Conservation (phyloP, 2,113 vertebrate species). For the Apodemus speciosus region DNA sequence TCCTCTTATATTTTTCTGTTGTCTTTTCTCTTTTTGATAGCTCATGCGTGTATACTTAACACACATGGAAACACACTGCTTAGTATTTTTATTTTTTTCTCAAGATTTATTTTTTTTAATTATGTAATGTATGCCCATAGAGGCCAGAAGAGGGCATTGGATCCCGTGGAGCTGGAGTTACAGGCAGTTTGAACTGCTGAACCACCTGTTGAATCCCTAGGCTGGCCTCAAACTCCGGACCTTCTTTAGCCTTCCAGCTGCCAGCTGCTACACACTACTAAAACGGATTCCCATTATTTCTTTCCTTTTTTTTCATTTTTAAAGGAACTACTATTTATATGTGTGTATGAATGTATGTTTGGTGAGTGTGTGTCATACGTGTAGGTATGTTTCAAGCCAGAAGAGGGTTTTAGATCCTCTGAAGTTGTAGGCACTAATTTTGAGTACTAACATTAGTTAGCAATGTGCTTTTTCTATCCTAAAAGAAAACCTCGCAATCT, state of each 20-base stretch:
- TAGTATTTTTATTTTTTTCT: not conserved
- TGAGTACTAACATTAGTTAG: constrained; percentile 1
- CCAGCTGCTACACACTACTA: not conserved
- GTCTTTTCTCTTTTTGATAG: not conserved
- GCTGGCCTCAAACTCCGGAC: not conserved
- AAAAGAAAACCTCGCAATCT: not conserved
- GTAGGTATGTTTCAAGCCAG: not conserved
- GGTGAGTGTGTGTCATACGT: not conserved
- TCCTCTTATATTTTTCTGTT: not conserved
- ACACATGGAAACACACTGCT: not conserved
- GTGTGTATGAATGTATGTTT: not conserved
- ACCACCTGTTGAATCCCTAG: not conserved
- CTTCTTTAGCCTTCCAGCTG: not conserved
- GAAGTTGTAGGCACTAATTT: constrained; percentile 5
- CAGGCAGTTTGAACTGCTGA: not conserved
- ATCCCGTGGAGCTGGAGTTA: not conserved
- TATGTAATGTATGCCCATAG: not conserved
- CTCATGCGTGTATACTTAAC: not conserved
- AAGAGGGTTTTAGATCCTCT: not conserved
- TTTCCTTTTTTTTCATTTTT: not conserved
- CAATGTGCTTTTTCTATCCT: not conserved
- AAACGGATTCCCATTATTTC: not conserved
- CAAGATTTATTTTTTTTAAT: not conserved
- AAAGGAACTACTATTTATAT: not conserved
- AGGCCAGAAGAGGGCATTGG: not conserved